Base-by-base conservation (phyloP, 64 coral and sea anemone genomes). In the Montipora capricornis region DNA sequence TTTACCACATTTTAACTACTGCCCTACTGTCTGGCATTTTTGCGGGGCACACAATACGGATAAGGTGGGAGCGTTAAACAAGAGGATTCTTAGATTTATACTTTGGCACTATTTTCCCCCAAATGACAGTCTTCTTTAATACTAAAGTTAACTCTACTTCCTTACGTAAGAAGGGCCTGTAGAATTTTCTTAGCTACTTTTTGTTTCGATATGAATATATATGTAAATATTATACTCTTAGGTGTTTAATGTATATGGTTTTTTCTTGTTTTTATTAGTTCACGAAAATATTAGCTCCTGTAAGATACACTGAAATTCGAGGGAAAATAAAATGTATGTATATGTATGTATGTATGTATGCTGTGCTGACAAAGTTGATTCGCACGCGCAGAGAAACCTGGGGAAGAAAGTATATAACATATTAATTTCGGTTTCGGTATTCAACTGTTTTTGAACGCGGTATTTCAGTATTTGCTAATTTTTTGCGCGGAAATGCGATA, bases 1-100 rank as follows among this genome's bases (percentile, higher is more conserved):
- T 91, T 64, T 91, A 58, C 19, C 44, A 16, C 89, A 91, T 69
- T 81, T 81, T 71, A 20, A 81, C 78, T 81, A 91, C 20, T 91
- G 78, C 48, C 81, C 77, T 24, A 47, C 89, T 61, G 88, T 80
- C 8, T 90, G 76, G 16, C 76, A 79, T 78, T 74, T 76, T 73
- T 80, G 55, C 79, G 4, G 88, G 3, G 22, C 12, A 45, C 53
- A 76, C 45, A 68, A 90, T 78, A 68, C 73, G 46, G 51, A 87
- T 75, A 87, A 87, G 22, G 67, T 74, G 1, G 68, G 50, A 51
- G 71, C 84, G 17, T 51, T 87, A 26, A 87, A 87, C 73, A 74
- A 87, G 22, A 51, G 46, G 50, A 87, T 87, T 22, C 84, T 71
- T 73, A 73, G 45, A 75, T 87, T 87, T 74, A 8, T 16, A 64